A percentile compares a stretch with the other conserved stretches of the same genome.
Evolutionary conservation across 2,797 vertebrate genomes (phyloP).

Genomic region (Rhynchotus rufescens): DNA sequence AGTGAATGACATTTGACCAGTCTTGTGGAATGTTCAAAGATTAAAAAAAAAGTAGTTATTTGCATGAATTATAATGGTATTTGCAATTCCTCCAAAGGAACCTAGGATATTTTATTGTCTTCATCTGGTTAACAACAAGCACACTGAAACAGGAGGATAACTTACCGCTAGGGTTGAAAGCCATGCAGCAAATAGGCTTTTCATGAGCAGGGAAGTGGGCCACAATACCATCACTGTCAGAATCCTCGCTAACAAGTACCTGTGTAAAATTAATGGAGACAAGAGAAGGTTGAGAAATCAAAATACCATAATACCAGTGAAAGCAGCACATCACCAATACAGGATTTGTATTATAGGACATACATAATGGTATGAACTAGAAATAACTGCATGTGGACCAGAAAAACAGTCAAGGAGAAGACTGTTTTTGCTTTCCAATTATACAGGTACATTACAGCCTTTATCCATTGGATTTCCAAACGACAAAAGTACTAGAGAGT

Average conservation of each 20-base stretch:
- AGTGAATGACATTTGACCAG: neutral
- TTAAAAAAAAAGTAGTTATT: neutral
- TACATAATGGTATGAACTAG: neutral
- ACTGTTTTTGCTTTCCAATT: neutral
- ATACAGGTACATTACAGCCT: neutral
- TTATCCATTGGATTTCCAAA: neutral
- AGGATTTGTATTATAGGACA: rapidly evolving
- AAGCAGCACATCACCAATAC: rapidly evolving
- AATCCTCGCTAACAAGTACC: conserved; percentile 97
- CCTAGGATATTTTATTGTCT: neutral
- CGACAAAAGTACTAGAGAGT: neutral
- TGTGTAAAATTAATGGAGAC: conserved; percentile 60
- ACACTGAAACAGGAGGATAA: neutral
- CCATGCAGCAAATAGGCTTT: conserved; percentile 99
- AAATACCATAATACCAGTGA: neutral
- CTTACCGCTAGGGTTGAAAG: conserved; percentile 97
- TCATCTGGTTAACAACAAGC: neutral
- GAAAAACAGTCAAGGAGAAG: neutral
- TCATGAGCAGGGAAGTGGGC: conserved; percentile 99
- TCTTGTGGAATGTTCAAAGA: neutral
- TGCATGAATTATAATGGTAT: rapidly evolving
- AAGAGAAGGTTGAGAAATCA: neutral
- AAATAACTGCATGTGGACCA: neutral
- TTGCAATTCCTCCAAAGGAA: neutral
- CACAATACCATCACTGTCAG: conserved; percentile 93